Evolutionary conservation across 2,888 invertebrate species (phyloP).

Genomic region (Strigamia maritima): DNA sequence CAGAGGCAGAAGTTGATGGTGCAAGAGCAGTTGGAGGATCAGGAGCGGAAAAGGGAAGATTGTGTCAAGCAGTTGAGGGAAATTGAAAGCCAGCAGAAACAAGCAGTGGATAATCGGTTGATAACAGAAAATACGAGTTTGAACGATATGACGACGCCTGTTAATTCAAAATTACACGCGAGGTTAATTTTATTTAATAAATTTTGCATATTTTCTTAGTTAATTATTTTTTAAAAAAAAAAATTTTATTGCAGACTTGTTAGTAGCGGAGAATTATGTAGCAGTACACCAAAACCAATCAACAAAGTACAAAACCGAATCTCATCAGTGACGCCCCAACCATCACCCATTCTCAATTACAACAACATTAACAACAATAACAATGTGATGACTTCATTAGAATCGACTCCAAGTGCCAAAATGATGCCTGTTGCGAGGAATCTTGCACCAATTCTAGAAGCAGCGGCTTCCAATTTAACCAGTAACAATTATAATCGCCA

Average conservation of each 20-base stretch:
- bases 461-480: neutral
- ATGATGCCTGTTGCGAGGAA: neutral
- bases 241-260: neutral
- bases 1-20: slow-evolving; percentile 71
- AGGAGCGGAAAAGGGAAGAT: slow-evolving; percentile 59
- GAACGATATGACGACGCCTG: neutral
- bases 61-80: slow-evolving; percentile 37
- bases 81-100: slow-evolving; percentile 11
- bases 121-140: slow-evolving; percentile 17
- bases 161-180: neutral
- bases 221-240: neutral
- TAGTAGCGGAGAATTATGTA: neutral
- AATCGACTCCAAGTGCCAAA: neutral
- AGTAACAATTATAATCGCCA: neutral
- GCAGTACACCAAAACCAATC: neutral
- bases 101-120: slow-evolving; percentile 32
- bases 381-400: neutral
- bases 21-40: slow-evolving; percentile 59
- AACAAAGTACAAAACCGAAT: neutral
- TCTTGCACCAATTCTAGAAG: neutral
- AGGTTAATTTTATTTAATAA: neutral
- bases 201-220: too few species aligned
- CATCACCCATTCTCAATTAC: neutral
- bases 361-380: neutral
- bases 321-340: neutral